Conservation (phyloP, 2,888 invertebrate species). For the Buathra laborator region DNA sequence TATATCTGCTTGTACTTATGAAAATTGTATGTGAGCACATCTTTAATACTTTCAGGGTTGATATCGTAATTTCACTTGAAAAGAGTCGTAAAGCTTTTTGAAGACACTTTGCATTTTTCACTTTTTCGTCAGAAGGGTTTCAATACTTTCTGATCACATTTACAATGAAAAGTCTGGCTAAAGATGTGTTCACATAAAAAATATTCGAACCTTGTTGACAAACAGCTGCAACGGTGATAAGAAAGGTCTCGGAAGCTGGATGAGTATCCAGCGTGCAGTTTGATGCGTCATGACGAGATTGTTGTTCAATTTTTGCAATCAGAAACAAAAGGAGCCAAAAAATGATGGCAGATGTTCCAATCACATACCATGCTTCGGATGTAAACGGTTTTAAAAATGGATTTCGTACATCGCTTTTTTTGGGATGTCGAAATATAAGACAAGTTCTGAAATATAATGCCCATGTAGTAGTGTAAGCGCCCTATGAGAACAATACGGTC, state of each 20-base stretch:
- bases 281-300: constrained; percentile 35
- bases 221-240: constrained; percentile 85
- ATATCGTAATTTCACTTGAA: too few species aligned
- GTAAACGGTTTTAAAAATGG: constrained; percentile 89
- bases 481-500: background rate
- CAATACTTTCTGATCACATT: background rate
- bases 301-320: constrained; percentile 70
- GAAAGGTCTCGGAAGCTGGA: constrained; percentile 75
- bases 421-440: constrained; percentile 90
- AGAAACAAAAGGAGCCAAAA: constrained; percentile 74
- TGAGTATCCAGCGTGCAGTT: constrained; percentile 59
- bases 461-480: background rate
- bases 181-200: background rate
- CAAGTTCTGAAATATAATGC: constrained; percentile 85
- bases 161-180: background rate
- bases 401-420: constrained; percentile 87
- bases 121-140: background rate
- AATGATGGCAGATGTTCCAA: constrained; percentile 80
- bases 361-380: constrained; percentile 87
- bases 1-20: too few species aligned
- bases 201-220: constrained; percentile 84
- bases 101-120: too few species aligned
- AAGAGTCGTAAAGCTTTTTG: too few species aligned
- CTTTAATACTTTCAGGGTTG: too few species aligned
- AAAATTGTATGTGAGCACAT: too few species aligned